Evolutionary conservation across 2,797 vertebrate genomes (phyloP), one percentile per base, ranked within the genome.

Genomic region (Gymnothorax reevesii): DNA sequence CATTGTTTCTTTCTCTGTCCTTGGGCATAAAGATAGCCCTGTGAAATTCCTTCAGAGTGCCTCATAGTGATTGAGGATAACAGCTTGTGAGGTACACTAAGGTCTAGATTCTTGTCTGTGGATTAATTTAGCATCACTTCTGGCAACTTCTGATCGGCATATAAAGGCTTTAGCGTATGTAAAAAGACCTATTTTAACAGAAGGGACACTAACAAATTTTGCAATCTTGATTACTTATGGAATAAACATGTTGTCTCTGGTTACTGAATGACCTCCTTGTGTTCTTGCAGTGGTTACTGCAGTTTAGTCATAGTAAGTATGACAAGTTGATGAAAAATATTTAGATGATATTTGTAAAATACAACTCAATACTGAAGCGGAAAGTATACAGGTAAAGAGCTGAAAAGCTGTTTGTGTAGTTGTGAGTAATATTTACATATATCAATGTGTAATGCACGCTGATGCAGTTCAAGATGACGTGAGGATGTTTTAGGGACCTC

Each of bases 21-120:
- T 79, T 88, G 88, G 87, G 87, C 80, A 89, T 88, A 90, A 90
- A 89, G 88, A 90, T 90, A 90, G 89, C 89, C 83, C 87, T 89
- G 87, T 88, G 87, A 87, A 82, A 90, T 90, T 89, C 87, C 79
- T 69, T 25, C 75, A 33, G 79, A 90, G 92, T 90, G 92, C 86
- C 87, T 87, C 83, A 90, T 85, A 87, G 87, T 92, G 92, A 94
- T 88, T 87, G 90, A 93, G 90, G 85, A 92, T 90, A 89, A 85
- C 88, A 91, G 92, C 83, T 89, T 88, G 83, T 57, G 90, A 87
- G 64, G 82, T 80, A 84, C 60, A 84, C 82, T 79, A 82, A 84
- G 88, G 80, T 22, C 85, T 88, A 89, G 69, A 73, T 12, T 3
- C 69, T 27, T 73, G 69, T 73, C 69, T 12, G 8, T 17, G 25